phyloP scores from a whole-genome alignment of 2,888 invertebrate genomes.

The Phytoseiulus persimilis region DNA sequence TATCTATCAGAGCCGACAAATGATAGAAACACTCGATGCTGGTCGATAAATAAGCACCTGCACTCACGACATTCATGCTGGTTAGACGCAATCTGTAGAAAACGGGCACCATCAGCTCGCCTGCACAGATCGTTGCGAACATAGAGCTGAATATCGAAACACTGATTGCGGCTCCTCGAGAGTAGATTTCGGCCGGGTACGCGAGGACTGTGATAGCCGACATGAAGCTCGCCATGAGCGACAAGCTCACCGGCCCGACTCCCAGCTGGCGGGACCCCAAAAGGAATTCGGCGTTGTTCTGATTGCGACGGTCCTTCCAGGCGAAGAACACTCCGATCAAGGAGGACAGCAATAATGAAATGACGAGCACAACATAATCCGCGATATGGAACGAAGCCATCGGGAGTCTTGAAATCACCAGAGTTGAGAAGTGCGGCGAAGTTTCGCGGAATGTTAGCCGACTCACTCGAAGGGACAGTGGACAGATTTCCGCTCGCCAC shows the following conservation, averaged over 20 bases:
- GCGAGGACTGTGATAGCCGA: slow-evolving; percentile 15
- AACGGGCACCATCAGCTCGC: slow-evolving; percentile 22
- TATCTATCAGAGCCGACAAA: no score
- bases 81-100: slow-evolving; percentile 24
- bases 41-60: no score
- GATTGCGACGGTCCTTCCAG: neutral
- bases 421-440: no score
- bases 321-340: slow-evolving; percentile 29
- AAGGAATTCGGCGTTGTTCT: slow-evolving; percentile 6
- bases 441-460: no score
- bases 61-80: slow-evolving; percentile 16
- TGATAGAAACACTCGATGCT: no score
- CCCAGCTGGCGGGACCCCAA: slow-evolving; percentile 13
- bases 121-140: slow-evolving; percentile 9
- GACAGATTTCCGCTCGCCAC: neutral
- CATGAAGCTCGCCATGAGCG: slow-evolving; percentile 27
- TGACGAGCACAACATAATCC: slow-evolving; percentile 14
- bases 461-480: no score
- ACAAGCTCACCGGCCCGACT: slow-evolving; percentile 17
- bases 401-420: neutral
- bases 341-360: slow-evolving; percentile 8
- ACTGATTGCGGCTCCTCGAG: neutral
- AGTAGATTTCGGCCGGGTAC: slow-evolving; percentile 12
- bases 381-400: neutral
- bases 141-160: slow-evolving; percentile 16